Conservation (phyloP, 1,140 invertebrate genomes). For the Psilanteris sp. region DNA sequence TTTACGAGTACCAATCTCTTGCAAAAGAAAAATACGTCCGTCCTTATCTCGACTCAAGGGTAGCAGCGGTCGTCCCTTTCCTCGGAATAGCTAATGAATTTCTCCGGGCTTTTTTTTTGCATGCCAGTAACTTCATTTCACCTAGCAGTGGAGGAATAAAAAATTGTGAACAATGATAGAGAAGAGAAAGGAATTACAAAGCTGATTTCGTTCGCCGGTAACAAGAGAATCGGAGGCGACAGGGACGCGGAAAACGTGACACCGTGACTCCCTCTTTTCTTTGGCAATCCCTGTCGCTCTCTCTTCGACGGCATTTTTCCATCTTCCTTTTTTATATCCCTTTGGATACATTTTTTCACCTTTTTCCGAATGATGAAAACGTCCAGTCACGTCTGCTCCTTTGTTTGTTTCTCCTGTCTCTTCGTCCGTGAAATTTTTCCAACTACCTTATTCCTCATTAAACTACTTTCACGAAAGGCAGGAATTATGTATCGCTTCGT, state of each 20-base stretch:
- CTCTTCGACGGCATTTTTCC: slow-evolving; percentile 20
- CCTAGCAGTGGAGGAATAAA: slow-evolving; percentile 67
- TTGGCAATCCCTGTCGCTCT: slow-evolving; percentile 32
- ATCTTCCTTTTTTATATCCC: slow-evolving; percentile 39
- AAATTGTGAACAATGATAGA: slow-evolving; percentile 64
- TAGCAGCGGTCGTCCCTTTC: slow-evolving; percentile 53
- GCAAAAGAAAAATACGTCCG: slow-evolving; percentile 47
- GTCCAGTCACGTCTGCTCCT: slow-evolving; percentile 59
- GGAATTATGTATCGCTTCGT: not conserved
- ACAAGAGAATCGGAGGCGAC: slow-evolving; percentile 64
- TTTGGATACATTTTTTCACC: slow-evolving; percentile 54
- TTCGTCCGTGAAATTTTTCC: slow-evolving; percentile 40
- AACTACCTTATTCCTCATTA: slow-evolving; percentile 42
- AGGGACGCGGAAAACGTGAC: slow-evolving; percentile 63
- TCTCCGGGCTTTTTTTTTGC: slow-evolving; percentile 50
- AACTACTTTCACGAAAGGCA: slow-evolving; percentile 21
- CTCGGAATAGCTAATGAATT: slow-evolving; percentile 66
- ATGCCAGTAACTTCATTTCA: slow-evolving; percentile 74
- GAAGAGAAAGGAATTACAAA: slow-evolving; percentile 66
- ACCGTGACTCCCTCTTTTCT: slow-evolving; percentile 63
- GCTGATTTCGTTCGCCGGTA: slow-evolving; percentile 65
- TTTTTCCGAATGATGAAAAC: slow-evolving; percentile 58
- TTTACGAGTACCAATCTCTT: slow-evolving; percentile 30
- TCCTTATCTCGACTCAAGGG: slow-evolving; percentile 46
- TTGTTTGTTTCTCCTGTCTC: slow-evolving; percentile 48